These are phyloP conservation scores for Leuctra nigra DNA, from an alignment of 2,888 invertebrate species.

Conservation along the genomic window DNA sequence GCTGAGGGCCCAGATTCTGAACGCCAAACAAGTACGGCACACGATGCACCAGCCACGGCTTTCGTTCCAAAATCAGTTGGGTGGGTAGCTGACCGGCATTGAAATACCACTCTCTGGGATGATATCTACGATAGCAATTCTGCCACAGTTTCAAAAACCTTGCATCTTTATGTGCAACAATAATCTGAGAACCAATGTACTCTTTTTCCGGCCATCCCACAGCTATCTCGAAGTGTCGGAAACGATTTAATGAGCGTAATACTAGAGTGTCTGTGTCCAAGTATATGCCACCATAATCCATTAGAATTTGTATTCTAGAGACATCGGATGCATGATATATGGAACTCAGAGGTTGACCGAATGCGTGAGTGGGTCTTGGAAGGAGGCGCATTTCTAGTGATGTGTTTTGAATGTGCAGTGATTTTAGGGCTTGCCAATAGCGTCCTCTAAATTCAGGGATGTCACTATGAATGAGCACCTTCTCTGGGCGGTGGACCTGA, in stretches of 20 bases:
- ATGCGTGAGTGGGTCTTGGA: slow-evolving; percentile 37
- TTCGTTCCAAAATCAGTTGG: slow-evolving; percentile 34
- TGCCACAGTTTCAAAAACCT: slow-evolving; percentile 37
- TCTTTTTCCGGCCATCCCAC: slow-evolving; percentile 38
- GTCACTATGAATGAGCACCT: slow-evolving; percentile 37
- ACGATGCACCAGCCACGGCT: slow-evolving; percentile 37
- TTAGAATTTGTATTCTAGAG: slow-evolving; percentile 36
- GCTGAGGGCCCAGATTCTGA: slow-evolving; percentile 35
- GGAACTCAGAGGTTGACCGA: slow-evolving; percentile 38
- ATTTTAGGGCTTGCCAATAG: slow-evolving; percentile 32
- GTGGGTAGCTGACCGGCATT: slow-evolving; percentile 41
- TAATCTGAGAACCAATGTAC: slow-evolving; percentile 37
- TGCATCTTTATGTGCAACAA: slow-evolving; percentile 38
- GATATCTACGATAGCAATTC: slow-evolving; percentile 37
- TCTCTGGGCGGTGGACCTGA: slow-evolving; percentile 34
- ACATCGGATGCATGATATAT: slow-evolving; percentile 40
- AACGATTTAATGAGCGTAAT: slow-evolving; percentile 36
- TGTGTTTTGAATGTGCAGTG: slow-evolving; percentile 26
- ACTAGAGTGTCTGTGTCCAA: slow-evolving; percentile 38
- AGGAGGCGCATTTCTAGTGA: slow-evolving; percentile 27
- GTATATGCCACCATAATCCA: slow-evolving; percentile 38
- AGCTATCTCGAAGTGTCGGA: slow-evolving; percentile 37
- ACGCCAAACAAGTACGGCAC: slow-evolving; percentile 38
- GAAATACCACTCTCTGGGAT: slow-evolving; percentile 38
- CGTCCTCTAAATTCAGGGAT: slow-evolving; percentile 30